Conservation (phyloP, 1,140 invertebrate genomes). For the Penaeus vannamei region DNA sequence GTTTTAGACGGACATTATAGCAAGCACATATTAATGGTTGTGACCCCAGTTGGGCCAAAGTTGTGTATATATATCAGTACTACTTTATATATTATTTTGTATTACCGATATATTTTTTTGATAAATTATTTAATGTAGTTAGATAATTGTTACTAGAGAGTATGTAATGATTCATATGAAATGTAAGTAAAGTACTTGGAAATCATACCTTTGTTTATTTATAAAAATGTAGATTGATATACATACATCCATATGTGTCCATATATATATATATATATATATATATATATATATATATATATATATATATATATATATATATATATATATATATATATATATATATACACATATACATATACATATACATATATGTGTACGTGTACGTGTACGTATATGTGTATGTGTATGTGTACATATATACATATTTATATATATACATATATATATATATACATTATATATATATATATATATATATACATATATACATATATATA, state of each 20-base stretch:
- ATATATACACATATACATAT: conserved; percentile 36
- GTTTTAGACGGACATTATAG: too few species aligned
- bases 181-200: too few species aligned
- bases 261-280: conserved; percentile 25
- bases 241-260: conserved; percentile 7
- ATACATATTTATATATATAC: conserved; percentile 28
- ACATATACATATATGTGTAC: conserved; percentile 19
- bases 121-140: too few species aligned
- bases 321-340: conserved; percentile 36
- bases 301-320: conserved; percentile 9
- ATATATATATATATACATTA: conserved; percentile 29
- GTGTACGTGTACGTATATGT: background rate
- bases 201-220: too few species aligned
- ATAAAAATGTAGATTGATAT: conserved; percentile 11
- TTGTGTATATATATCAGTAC: too few species aligned
- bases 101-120: too few species aligned
- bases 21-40: too few species aligned
- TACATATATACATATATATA: background rate
- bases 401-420: background rate
- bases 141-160: too few species aligned
- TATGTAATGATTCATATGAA: too few species aligned
- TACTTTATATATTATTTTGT: too few species aligned
- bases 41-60: too few species aligned
- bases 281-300: background rate
- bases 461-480: background rate